Evolutionary conservation across 2,888 invertebrate genomes (phyloP).

Genomic region (Geotrupes spiniger): DNA sequence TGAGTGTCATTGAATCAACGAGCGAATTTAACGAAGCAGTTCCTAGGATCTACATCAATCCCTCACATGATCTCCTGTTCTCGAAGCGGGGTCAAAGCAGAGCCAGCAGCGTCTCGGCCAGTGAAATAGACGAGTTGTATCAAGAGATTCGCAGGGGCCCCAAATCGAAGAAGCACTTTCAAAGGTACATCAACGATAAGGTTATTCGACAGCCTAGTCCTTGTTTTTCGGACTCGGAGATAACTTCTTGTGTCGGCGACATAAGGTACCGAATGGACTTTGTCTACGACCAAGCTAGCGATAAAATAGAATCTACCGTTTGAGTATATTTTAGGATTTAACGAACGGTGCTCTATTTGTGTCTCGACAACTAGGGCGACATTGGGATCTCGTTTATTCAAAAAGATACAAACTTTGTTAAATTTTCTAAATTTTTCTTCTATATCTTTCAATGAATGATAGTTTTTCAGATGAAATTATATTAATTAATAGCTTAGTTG

Average conservation of each 20-base stretch:
- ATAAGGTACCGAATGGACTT: conserved; percentile 21
- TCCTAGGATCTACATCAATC: conserved; percentile 51
- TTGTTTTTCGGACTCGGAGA: conserved; percentile 44
- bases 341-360: no score
- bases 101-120: conserved; percentile 56
- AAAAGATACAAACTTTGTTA: no score
- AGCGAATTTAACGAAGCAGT: conserved; percentile 29
- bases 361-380: no score
- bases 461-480: no score
- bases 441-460: no score
- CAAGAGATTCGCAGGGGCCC: conserved; percentile 61
- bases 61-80: conserved; percentile 49
- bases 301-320: conserved; percentile 18
- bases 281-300: conserved; percentile 10
- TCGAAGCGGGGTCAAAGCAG: conserved; percentile 55
- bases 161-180: conserved; percentile 37
- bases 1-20: conserved; percentile 41
- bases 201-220: conserved; percentile 30
- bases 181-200: conserved; percentile 12
- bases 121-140: conserved; percentile 67
- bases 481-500: no score
- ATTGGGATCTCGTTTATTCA: no score
- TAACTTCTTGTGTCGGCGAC: conserved; percentile 38
- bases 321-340: no score
- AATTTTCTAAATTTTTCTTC: no score